A percentile compares a stretch with the other conserved stretches of the same genome.
phyloP scores from a whole-genome alignment of 2,113 vertebrate species.

The Dicaeum eximium region DNA sequence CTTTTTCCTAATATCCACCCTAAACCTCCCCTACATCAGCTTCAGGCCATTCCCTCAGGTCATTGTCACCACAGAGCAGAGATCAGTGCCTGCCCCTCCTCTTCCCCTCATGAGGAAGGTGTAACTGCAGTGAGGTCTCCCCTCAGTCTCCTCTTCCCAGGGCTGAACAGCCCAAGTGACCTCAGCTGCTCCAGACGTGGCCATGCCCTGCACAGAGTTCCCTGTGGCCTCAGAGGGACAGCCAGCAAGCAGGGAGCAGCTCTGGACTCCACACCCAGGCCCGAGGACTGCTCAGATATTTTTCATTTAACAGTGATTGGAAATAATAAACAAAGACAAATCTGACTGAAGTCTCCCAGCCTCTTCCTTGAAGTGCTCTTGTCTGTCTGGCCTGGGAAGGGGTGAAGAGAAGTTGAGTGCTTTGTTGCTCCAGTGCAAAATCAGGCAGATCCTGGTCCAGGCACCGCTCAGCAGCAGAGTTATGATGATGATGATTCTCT shows the following conservation, averaged over 20 bases:
- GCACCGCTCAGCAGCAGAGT: neutral
- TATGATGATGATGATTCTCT: neutral
- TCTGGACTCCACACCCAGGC: neutral
- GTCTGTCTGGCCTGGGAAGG: neutral
- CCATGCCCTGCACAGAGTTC: neutral
- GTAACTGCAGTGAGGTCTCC: neutral
- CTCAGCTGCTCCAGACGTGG: neutral
- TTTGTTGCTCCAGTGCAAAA: neutral
- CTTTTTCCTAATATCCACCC: neutral
- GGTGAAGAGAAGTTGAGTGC: neutral
- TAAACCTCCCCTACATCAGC: neutral
- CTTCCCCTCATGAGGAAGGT: neutral
- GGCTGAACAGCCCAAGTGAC: neutral
- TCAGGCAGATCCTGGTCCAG: neutral
- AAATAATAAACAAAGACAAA: neutral
- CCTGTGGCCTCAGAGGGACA: neutral
- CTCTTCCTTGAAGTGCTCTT: neutral
- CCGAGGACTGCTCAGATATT: neutral
- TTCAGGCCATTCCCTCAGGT: fast-evolving
- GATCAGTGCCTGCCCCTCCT: neutral
- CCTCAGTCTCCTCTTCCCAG: neutral
- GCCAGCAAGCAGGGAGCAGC: neutral
- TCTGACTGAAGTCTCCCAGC: neutral
- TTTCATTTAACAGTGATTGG: neutral
- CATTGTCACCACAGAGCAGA: neutral